phyloP scores from a whole-genome alignment of 2,113 vertebrate species.

The Scortum barcoo region DNA sequence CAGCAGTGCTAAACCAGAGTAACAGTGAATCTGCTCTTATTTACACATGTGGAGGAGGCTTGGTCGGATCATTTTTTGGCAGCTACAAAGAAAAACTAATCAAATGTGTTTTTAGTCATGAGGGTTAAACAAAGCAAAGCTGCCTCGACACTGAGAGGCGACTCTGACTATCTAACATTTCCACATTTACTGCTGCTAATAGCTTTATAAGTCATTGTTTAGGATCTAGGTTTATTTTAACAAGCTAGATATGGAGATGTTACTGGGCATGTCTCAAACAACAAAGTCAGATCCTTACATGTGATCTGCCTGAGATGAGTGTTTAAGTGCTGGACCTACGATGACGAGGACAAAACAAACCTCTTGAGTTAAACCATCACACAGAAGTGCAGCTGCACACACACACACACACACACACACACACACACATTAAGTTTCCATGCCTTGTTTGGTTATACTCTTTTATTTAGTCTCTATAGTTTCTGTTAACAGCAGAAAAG shows the following conservation, averaged over 20 bases:
- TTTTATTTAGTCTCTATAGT: constrained; percentile 7
- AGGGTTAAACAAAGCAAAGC: background rate
- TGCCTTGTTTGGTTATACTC: constrained; percentile 49
- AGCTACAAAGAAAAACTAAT: background rate
- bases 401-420: too few species aligned
- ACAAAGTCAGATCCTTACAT: too few species aligned
- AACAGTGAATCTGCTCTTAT: background rate
- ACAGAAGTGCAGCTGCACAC: background rate
- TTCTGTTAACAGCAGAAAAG: constrained; percentile 4
- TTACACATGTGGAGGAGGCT: too few species aligned
- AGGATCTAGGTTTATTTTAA: background rate
- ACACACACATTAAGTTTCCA: constrained; percentile 45
- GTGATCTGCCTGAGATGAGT: background rate
- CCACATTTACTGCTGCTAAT: background rate
- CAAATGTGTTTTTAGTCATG: background rate
- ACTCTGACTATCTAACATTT: too few species aligned
- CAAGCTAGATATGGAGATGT: background rate
- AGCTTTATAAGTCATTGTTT: background rate
- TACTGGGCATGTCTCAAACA: background rate
- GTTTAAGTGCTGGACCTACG: background rate
- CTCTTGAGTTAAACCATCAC: background rate
- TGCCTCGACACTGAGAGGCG: background rate
- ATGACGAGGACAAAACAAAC: background rate
- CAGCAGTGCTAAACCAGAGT: background rate
- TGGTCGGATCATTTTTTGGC: background rate